A percentile compares a stretch with the other conserved stretches of the same genome.
These are phyloP conservation scores for Brachirus orientalis DNA, from an alignment of 2,113 vertebrate species.

Conservation along the genomic window DNA sequence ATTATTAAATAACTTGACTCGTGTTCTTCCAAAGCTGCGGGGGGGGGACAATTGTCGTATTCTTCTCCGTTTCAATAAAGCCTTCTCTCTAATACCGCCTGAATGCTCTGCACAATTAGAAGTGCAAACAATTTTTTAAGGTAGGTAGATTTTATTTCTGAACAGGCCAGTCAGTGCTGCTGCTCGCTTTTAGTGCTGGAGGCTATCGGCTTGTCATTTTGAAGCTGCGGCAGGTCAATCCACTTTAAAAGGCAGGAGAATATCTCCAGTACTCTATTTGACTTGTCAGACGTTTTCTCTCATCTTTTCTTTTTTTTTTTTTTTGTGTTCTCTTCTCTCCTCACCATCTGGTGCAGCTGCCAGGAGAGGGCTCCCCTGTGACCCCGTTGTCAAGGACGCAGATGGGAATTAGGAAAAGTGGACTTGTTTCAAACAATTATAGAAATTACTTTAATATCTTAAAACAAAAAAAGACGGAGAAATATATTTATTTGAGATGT, in stretches of 20 bases:
- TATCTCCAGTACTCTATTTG: slow-evolving; percentile 70
- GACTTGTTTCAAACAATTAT: slow-evolving; percentile 92
- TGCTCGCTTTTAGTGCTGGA: slow-evolving; percentile 41
- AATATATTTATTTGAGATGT: slow-evolving; percentile 84
- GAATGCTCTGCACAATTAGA: slow-evolving; percentile 60
- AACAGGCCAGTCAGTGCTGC: neutral
- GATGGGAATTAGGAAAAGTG: slow-evolving; percentile 92
- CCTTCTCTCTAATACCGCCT: no score
- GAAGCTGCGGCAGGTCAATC: slow-evolving; percentile 56
- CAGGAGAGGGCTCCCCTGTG: slow-evolving; percentile 71
- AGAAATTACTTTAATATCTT: slow-evolving; percentile 93
- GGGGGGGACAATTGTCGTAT: slow-evolving; percentile 39
- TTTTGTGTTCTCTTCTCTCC: slow-evolving; percentile 52
- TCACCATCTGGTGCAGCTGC: slow-evolving; percentile 82
- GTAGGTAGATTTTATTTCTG: slow-evolving; percentile 41
- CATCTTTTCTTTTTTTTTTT: slow-evolving; percentile 60
- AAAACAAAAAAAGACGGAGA: slow-evolving; percentile 81
- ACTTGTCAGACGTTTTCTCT: slow-evolving; percentile 65
- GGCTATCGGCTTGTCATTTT: slow-evolving; percentile 49
- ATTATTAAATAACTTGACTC: slow-evolving; percentile 65
- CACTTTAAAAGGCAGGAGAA: slow-evolving; percentile 61
- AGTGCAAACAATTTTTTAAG: slow-evolving; percentile 74
- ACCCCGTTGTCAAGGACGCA: slow-evolving; percentile 90
- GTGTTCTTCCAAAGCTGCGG: slow-evolving; percentile 32
- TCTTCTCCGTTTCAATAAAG: slow-evolving; percentile 65